Percentiles rank a stretch among this genome's conserved stretches.
These are phyloP conservation scores for Esperia sulphurella DNA, from an alignment of 2,888 invertebrate species.

Conservation along the genomic window DNA sequence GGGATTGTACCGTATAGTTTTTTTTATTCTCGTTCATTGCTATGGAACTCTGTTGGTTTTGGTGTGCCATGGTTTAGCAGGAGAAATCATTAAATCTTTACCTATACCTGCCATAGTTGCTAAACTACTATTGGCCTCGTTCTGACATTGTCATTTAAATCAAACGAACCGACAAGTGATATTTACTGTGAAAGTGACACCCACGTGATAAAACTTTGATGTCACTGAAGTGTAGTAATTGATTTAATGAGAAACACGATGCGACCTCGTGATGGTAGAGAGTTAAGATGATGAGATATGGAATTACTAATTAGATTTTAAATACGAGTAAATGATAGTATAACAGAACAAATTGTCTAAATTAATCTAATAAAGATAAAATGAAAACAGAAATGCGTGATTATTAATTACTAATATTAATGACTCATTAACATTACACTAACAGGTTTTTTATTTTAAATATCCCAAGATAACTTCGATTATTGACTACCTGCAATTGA, in stretches of 20 bases:
- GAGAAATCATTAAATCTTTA: too few relatives aligned
- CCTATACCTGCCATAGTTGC: too few relatives aligned
- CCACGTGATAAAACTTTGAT: constrained; percentile 11
- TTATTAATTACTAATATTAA: too few relatives aligned
- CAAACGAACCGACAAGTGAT: background rate
- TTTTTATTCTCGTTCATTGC: too few relatives aligned
- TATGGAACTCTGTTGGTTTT: too few relatives aligned
- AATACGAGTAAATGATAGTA: background rate
- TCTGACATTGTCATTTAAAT: background rate
- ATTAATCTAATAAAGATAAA: background rate
- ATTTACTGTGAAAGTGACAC: constrained; percentile 16
- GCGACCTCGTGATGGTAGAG: background rate
- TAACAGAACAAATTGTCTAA: background rate
- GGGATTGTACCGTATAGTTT: too few relatives aligned
- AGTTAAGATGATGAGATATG: background rate
- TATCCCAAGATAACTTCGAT: too few relatives aligned
- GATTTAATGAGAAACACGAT: constrained; percentile 18
- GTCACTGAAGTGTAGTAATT: constrained; percentile 19
- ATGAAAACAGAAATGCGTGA: too few relatives aligned
- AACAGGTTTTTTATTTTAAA: too few relatives aligned
- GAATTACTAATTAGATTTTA: background rate
- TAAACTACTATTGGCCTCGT: background rate
- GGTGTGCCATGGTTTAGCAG: too few relatives aligned
- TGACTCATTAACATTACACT: too few relatives aligned
- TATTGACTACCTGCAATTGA: too few relatives aligned